Base-by-base conservation (phyloP, 2,113 vertebrate genomes). In the Hippolais icterina region DNA sequence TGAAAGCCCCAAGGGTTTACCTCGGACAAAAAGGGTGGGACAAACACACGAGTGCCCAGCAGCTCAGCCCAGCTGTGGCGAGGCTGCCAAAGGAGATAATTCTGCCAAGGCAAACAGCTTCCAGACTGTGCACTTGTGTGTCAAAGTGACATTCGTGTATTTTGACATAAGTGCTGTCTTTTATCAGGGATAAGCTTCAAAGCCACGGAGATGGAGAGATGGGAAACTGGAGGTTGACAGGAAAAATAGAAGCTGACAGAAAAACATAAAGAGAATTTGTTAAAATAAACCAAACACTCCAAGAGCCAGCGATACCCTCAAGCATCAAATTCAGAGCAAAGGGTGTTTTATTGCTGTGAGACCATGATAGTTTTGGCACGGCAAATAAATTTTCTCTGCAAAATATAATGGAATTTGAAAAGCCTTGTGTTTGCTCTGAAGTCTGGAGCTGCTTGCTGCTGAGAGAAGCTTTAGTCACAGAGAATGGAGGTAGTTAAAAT, bases 91-190 rank as follows among this genome's bases (percentile, higher is more conserved):
- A 78, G 93, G 93, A 95, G 81, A 95, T 89, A 78, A 95, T 78
- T 91, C 95, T 95, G 91, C 91, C 83, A 95, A 91, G 77, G 0
- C 37, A 94, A 96, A 95, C 10, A 53, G 77, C 83, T 96, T 95
- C 91, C 93, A 96, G 91, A n/a, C 87, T 89, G 87, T 94, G 89
- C 83, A 75, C 77, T 96, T 92, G 61, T 59, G 77, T 94, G 93
- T 97, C 95, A 95, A 94, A 97, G 61, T 87, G 77, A 94, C 93
- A 92, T 82, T 82, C 53, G 95, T 92, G 91, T 96, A 94, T 94
- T 94, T 94, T 90, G 96, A 92, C 80, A 53, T 33, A 97, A 96
- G 91, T 94, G 93, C 83, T 95, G 89, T 50, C 87, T 95, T 94
- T 95, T 95, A 84, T 89, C 87, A 89, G 65, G 89, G 69, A 82